These are phyloP conservation scores for Zaprionus lachaisei DNA, from an alignment of 1,140 invertebrate genomes.

Conservation along the genomic window DNA sequence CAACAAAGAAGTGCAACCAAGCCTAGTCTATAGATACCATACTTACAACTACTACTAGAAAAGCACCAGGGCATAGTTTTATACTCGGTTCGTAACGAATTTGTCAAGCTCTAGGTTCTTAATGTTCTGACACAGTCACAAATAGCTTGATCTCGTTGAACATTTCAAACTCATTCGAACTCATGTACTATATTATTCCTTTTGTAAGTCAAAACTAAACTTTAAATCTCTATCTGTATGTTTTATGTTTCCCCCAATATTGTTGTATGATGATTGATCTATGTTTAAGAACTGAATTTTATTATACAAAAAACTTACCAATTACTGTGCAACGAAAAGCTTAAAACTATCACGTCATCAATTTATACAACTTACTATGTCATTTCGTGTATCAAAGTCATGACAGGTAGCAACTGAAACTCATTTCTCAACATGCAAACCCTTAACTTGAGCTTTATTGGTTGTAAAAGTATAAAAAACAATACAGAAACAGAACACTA, in stretches of 20 bases:
- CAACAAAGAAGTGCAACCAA: constrained; percentile 25
- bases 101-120: constrained; percentile 5
- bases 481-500: constrained; percentile 31
- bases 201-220: constrained; percentile 18
- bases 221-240: constrained; percentile 8
- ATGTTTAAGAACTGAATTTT: constrained; percentile 38
- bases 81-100: constrained; percentile 33
- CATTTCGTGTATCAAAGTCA: constrained; percentile 10
- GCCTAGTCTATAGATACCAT: constrained; percentile 61
- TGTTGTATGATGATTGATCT: constrained; percentile 29
- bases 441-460: constrained; percentile 68
- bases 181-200: constrained; percentile 28
- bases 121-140: constrained; percentile 11
- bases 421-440: constrained; percentile 52
- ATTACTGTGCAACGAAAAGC: constrained; percentile 11
- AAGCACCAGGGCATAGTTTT: constrained; percentile 13
- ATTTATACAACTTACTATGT: neutral
- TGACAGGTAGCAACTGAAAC: constrained; percentile 1
- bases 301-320: constrained; percentile 7
- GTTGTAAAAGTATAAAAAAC: constrained; percentile 55
- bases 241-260: constrained; percentile 39
- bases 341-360: constrained; percentile 17
- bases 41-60: constrained; percentile 9
- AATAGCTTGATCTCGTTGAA: constrained; percentile 12
- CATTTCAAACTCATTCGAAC: constrained; percentile 4